These are phyloP conservation scores for Cyphomyrus discorhynchus DNA, from an alignment of 2,113 vertebrate genomes.

Conservation along the genomic window DNA sequence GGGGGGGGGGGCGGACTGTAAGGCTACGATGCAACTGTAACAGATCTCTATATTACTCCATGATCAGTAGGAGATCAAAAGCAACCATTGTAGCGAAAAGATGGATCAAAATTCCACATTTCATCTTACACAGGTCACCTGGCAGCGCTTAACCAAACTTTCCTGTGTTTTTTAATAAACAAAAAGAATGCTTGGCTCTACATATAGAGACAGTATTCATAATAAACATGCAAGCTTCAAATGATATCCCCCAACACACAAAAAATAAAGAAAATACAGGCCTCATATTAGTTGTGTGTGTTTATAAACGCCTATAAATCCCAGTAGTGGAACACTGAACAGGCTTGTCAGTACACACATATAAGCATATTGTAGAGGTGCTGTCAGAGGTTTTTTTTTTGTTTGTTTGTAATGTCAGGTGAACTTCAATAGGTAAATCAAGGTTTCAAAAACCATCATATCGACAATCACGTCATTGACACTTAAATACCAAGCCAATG, in stretches of 20 bases:
- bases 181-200: background rate
- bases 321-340: conserved; percentile 6
- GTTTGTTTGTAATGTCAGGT: conserved; percentile 6
- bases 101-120: background rate
- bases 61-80: background rate
- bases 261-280: background rate
- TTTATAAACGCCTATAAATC: background rate
- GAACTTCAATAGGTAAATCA: background rate
- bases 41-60: background rate
- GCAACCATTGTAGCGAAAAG: background rate
- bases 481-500: background rate
- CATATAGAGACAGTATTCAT: background rate
- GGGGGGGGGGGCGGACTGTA: no score
- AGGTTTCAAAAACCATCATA: background rate
- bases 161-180: background rate
- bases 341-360: background rate
- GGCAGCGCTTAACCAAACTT: background rate
- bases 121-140: background rate
- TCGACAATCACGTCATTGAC: background rate
- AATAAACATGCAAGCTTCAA: background rate
- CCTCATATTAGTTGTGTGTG: background rate
- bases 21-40: background rate
- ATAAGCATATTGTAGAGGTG: background rate
- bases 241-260: background rate
- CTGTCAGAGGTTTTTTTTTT: background rate